A percentile compares a stretch with the other conserved stretches of the same genome.
Evolutionary conservation across 2,888 invertebrate species (phyloP).

Genomic region (Hermaeophaga mercurialis): DNA sequence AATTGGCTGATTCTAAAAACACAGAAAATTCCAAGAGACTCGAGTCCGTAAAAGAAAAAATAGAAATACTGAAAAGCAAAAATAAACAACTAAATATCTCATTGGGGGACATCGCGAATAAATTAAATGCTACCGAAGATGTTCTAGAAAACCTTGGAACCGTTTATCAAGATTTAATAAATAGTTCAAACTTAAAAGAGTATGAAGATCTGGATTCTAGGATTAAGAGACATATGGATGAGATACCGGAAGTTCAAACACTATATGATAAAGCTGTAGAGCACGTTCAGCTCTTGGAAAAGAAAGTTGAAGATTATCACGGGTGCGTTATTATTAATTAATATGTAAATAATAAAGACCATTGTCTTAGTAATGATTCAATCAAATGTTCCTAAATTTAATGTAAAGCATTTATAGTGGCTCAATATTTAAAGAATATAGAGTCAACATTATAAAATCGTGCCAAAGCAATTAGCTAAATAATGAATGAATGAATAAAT

Average conservation of each 20-base stretch:
- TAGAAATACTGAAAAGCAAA: conserved; percentile 40
- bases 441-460: no score
- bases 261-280: conserved; percentile 58
- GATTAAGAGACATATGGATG: conserved; percentile 46
- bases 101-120: conserved; percentile 34
- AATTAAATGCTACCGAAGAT: conserved; percentile 38
- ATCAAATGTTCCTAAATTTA: no score
- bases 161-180: conserved; percentile 38
- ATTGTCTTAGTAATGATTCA: no score
- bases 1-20: conserved; percentile 40
- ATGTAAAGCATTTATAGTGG: no score
- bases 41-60: conserved; percentile 36
- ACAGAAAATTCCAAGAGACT: conserved; percentile 38
- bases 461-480: no score
- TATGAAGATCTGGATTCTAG: conserved; percentile 54
- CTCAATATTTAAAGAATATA: no score
- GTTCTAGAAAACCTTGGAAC: conserved; percentile 39
- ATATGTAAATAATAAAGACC: no score
- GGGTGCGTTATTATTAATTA: no score
- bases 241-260: conserved; percentile 52
- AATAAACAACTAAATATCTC: conserved; percentile 35
- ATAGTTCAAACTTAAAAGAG: conserved; percentile 40
- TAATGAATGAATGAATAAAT: no score
- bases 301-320: conserved; percentile 56
- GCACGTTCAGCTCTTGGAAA: conserved; percentile 59